Base-by-base conservation (phyloP, 2,888 invertebrate species). In the Abscondita cerata region DNA sequence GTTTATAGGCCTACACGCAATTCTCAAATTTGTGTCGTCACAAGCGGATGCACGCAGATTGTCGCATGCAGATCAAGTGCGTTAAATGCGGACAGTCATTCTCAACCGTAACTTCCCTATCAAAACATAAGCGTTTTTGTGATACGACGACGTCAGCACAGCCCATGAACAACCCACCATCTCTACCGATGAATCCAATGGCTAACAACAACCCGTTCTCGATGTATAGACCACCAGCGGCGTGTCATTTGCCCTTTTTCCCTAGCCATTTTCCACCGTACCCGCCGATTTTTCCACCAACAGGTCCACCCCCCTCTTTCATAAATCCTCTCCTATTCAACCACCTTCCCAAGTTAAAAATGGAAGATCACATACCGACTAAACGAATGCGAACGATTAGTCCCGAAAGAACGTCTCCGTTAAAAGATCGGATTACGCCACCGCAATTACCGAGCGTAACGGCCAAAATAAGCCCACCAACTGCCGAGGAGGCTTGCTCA, bases 1-100 rank as follows among this genome's bases (percentile, higher is more conserved):
- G 56, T 67, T 86, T 85, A 18, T 85, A 89, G 88, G 91, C 96
- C 8, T 99, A 99, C 84, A 99, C 99, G 1, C 99, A 99, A 83
- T 99, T 99, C 82, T 98, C 98, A 36, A 99, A 99, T 81, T 86
- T 99, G 76, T 99, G 99, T 79, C 92, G 99, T n/a, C 99, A 99
- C 84, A 97, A 96, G 78, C 94, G 98, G 59, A 98, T 98, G 96
- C 99, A 99, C 85, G 90, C 92, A 55, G 93, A 95, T 78, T 98
- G 98, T 80, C 91, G 96, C 73, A 92, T 92, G 81, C 91, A 93
- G 77, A 93, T 95, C 76, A 96, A 95, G 83, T 98, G 98, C 82
- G 89, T 86, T 74, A 96, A 96, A 86, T 98, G 98, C 78, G 91
- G 92, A 19, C 95, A 96, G 77, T 90, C 92, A 31, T 98, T 98